Evolutionary conservation across 1,140 invertebrate genomes (phyloP), one percentile per base, ranked within the genome.

Genomic region (Drosophila nigromelanica): DNA sequence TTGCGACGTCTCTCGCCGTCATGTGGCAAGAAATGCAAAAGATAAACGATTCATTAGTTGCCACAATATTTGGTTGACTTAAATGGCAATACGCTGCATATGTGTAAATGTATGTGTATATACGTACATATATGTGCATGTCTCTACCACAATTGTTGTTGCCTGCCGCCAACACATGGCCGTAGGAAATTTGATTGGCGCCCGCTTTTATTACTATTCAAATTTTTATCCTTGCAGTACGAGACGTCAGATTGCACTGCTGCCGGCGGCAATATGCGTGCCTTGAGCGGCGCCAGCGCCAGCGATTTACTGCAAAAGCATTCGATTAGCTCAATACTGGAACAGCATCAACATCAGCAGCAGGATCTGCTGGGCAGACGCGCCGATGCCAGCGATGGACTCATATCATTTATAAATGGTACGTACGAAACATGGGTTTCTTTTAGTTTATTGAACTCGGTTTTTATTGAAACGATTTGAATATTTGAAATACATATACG

Each of bases 321-420:
- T 80, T 92, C 93, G 64, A 93, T 93, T 62, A 93, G 93, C 86
- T 93, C 93, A 10, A 81, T 93, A 45, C 70, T 93, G 64, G 92
- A 92, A 33, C 90, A 93, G 51, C 89, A 87, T 30, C 83, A 87
- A 30, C 61, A 78, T 14, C 70, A 80, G 12, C 76, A 73, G 18
- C 77, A 71, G 30, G 79, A 79, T 71, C 69, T 82, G 72, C 43
- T 86, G 33, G 61, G 67, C 35, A 77, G 78, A 47, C 74, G 61
- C 24, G 66, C 14, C 37, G 83, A 89, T 52, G 60, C 58, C 48
- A 67, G 54, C 39, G 89, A 91, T 72, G 82, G 77, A 52, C 52
- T 90, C 15, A 80, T 87, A 62, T 81, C 80, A n/a, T 80, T 78
- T 8, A 85, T 91, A 59, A 91, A 91, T 71, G 90, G 90, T 91